A percentile compares a stretch with the other conserved stretches of the same genome.
phyloP scores from a whole-genome alignment of 2,888 invertebrate genomes.

The Merodon equestris region DNA sequence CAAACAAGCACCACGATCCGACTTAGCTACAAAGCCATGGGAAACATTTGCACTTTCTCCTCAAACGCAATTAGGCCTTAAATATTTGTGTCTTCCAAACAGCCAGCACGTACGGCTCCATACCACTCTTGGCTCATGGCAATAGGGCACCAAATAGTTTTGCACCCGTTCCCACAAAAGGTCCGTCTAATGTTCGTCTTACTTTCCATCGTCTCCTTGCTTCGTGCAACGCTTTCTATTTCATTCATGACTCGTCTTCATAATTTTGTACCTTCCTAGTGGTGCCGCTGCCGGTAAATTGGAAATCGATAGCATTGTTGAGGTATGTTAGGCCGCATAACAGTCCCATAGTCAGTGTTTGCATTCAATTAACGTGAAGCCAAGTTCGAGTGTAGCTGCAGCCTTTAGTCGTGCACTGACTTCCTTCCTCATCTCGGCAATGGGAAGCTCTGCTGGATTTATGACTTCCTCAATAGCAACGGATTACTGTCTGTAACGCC shows the following conservation, averaged over 20 bases:
- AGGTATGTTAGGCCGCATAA: conserved; percentile 25
- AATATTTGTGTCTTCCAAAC: conserved; percentile 47
- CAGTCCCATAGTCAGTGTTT: conserved; percentile 35
- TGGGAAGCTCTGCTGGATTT: no score
- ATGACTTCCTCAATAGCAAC: no score
- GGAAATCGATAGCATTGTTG: conserved; percentile 49
- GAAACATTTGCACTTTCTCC: conserved; percentile 53
- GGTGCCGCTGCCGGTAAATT: conserved; percentile 20
- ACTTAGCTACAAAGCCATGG: conserved; percentile 15
- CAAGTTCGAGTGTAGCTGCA: not conserved
- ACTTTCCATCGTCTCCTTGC: conserved; percentile 13
- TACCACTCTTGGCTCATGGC: not conserved
- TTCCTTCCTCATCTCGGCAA: conserved; percentile 41
- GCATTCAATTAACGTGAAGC: conserved; percentile 52
- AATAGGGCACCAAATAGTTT: conserved; percentile 36
- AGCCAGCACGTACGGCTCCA: conserved; percentile 4
- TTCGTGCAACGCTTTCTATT: conserved; percentile 52
- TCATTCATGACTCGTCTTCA: conserved; percentile 41
- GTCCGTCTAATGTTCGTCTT: conserved; percentile 15
- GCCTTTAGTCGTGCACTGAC: conserved; percentile 35
- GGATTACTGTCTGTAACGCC: no score
- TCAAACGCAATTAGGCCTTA: conserved; percentile 25
- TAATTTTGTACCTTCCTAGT: conserved; percentile 34
- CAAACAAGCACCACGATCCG: conserved; percentile 9
- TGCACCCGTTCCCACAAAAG: conserved; percentile 38